Evolutionary conservation across 2,888 invertebrate genomes (phyloP).

Genomic region (Phengaris alcon): DNA sequence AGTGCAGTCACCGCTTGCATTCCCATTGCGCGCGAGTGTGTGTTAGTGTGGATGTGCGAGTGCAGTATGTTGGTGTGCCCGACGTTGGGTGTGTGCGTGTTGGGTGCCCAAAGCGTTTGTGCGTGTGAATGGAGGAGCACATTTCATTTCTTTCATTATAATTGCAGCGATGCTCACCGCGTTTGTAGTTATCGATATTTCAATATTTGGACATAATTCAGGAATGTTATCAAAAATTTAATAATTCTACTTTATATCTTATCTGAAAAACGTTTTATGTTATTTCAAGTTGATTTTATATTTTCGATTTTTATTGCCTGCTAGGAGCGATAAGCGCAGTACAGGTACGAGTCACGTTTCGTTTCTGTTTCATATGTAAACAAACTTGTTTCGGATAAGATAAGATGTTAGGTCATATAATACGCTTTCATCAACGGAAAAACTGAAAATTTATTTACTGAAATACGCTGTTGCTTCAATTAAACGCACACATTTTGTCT

Average conservation of each 20-base stretch:
- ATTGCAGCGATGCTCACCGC: constrained; percentile 76
- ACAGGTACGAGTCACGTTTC: constrained; percentile 72
- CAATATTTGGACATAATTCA: constrained; percentile 42
- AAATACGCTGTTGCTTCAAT: neutral
- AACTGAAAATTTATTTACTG: neutral
- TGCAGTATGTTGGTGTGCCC: constrained; percentile 49
- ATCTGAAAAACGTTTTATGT: constrained; percentile 27
- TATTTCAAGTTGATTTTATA: constrained; percentile 53
- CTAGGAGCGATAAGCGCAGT: constrained; percentile 69
- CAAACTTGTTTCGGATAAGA: constrained; percentile 78
- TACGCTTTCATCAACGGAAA: constrained; percentile 25
- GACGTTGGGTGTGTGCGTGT: constrained; percentile 55
- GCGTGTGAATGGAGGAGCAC: constrained; percentile 78
- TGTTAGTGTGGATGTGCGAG: constrained; percentile 41
- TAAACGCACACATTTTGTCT: neutral
- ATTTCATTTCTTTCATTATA: constrained; percentile 73
- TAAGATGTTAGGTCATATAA: constrained; percentile 53
- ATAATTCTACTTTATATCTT: neutral
- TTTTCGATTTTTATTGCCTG: constrained; percentile 69
- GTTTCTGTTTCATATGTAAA: constrained; percentile 75
- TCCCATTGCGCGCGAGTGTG: constrained; percentile 63
- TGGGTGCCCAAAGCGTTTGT: constrained; percentile 72
- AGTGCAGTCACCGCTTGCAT: constrained; percentile 80
- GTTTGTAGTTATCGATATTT: constrained; percentile 49
- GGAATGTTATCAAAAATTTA: neutral